These are phyloP conservation scores for Acanthosepion pharaonis DNA, from an alignment of 2,888 invertebrate genomes.

Conservation along the genomic window DNA sequence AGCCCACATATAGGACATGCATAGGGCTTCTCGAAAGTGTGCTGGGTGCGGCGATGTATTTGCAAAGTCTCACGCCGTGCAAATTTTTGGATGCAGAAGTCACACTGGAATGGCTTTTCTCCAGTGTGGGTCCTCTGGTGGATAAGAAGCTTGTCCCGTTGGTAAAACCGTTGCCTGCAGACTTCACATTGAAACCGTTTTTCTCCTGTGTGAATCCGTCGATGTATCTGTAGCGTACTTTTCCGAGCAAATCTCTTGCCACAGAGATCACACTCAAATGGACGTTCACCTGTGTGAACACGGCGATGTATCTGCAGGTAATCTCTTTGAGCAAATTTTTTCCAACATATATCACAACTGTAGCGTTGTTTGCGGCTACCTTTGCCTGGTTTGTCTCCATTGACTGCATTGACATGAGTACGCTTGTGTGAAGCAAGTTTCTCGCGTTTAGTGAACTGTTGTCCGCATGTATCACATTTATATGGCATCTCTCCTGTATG, in stretches of 20 bases:
- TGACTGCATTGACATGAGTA: neutral
- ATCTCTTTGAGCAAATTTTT: constrained; percentile 39
- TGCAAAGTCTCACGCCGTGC: constrained; percentile 70
- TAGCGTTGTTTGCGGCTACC: neutral
- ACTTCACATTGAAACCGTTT: neutral
- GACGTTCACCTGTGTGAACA: constrained; percentile 34
- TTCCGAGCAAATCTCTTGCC: neutral
- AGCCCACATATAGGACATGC: neutral
- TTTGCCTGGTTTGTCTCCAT: neutral
- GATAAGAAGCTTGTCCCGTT: neutral
- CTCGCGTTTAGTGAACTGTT: neutral
- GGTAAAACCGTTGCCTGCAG: neutral
- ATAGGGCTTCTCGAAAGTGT: constrained; percentile 21
- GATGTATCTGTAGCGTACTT: neutral
- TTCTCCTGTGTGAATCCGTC: neutral
- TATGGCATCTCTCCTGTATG: constrained; percentile 15
- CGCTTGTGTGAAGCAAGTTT: neutral
- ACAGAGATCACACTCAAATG: neutral
- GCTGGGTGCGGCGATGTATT: constrained; percentile 25
- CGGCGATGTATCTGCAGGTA: constrained; percentile 25
- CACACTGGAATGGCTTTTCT: constrained; percentile 23
- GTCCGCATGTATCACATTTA: neutral
- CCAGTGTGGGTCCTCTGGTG: constrained; percentile 40
- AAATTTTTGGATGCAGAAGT: constrained; percentile 34
- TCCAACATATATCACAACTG: constrained; percentile 40